Base-by-base conservation (phyloP, 2,113 vertebrate species). In the Tapirus terrestris region DNA sequence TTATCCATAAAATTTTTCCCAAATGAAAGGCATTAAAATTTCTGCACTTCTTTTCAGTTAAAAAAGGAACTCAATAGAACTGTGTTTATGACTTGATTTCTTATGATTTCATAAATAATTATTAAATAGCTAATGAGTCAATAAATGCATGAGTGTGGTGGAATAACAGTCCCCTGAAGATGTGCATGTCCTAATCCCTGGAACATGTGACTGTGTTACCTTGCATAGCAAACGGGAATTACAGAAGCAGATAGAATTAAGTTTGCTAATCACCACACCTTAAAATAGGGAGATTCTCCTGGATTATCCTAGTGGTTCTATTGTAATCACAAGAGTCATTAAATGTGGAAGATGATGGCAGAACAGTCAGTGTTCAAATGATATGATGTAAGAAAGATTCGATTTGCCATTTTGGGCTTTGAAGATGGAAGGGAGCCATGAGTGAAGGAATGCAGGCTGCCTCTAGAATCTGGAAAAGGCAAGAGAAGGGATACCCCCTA, bases 131-230 rank as follows among this genome's bases (percentile, higher is more conserved):
- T 75, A 33, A 75, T 16, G 11, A 70, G 36, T 18, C 61, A 63
- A 23, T 21, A 60, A 67, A 21, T 43, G 20, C 6, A 2, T 0
- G 3, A 4, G 4, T 43, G 45, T 53, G 21, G 60, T 1, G 88
- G 43, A 65, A 39, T 4, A 18, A 18, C 3, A 31, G 20, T 29
- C 7, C 43, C 33, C 29, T 6, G 10, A n/a, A n/a, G 51, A 65
- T 14, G 8, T 14, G 17, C 23, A 33, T 11, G 13, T 33, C 18
- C 10, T 25, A 2, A 39, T 85, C 20, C 53, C 11, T 53, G 7
- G 33, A 9, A 61, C 6, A 14, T 6, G 25, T 27, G 23, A 33
- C 8, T 21, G 7, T 70, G 12, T 2, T 8, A 67, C 23, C 13
- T 58, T 23, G 21, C 23, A 72, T 0, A 27, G 29, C 70, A 61